phyloP scores from a whole-genome alignment of 2,888 invertebrate genomes.

The Ctenicera cuprea region DNA sequence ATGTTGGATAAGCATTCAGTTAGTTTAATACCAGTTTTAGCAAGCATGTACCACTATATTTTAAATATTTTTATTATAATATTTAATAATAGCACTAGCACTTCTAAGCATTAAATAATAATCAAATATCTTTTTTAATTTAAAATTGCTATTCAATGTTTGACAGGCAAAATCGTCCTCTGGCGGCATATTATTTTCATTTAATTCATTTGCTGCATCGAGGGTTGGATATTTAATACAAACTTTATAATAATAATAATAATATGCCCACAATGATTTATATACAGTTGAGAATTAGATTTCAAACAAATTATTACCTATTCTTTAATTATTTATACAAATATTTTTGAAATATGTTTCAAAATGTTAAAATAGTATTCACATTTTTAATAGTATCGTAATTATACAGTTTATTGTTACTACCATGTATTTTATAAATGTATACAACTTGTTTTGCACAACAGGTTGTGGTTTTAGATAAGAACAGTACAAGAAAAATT shows the following conservation, averaged over 20 bases:
- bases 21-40: constrained; percentile 3
- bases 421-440: constrained; percentile 14
- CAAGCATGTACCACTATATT: constrained; percentile 34
- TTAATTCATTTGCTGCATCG: constrained; percentile 44
- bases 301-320: constrained; percentile 5
- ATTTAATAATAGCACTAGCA: constrained; percentile 32
- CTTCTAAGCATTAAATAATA: constrained; percentile 15
- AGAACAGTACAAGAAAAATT: neutral
- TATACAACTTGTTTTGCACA: neutral
- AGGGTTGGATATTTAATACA: constrained; percentile 38
- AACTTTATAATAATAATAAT: constrained; percentile 40
- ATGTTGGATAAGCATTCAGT: constrained; percentile 43
- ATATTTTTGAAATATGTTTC: constrained; percentile 60
- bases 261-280: constrained; percentile 33
- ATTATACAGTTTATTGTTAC: constrained; percentile 33
- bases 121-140: neutral
- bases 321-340: neutral
- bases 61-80: constrained; percentile 26
- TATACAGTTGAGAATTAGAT: constrained; percentile 14
- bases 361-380: constrained; percentile 52
- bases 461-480: constrained; percentile 3
- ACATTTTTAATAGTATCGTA: constrained; percentile 9
- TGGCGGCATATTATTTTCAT: constrained; percentile 61
- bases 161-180: constrained; percentile 43
- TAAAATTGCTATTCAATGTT: constrained; percentile 45